Conservation (phyloP, 2,888 invertebrate genomes). For the Vesta saturnalis region DNA sequence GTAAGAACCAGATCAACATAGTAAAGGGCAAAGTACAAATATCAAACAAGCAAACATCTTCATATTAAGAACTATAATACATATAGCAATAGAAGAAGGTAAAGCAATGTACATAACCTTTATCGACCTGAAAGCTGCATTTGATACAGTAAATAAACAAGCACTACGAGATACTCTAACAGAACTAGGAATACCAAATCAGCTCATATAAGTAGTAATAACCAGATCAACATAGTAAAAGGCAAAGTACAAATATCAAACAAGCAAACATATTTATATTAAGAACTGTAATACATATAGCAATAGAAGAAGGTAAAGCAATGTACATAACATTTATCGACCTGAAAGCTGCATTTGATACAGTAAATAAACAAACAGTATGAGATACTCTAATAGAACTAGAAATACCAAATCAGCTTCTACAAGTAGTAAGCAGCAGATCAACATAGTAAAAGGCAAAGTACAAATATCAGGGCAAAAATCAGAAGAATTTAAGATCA, state of each 20-base stretch:
- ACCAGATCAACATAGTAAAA: conserved; percentile 46
- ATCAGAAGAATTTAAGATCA: too few relatives aligned
- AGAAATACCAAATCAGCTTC: conserved; percentile 17
- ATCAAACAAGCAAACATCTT: conserved; percentile 10
- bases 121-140: too few relatives aligned
- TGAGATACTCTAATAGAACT: too few relatives aligned
- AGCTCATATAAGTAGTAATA: conserved; percentile 43
- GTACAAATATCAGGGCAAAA: too few relatives aligned
- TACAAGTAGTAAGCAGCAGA: conserved; percentile 46
- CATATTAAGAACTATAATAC: conserved; percentile 8
- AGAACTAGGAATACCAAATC: conserved; percentile 1
- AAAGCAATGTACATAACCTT: not conserved
- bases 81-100: conserved; percentile 6
- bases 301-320: conserved; percentile 3
- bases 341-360: too few relatives aligned
- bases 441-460: conserved; percentile 45
- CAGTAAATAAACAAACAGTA: too few relatives aligned
- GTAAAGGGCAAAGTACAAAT: conserved; percentile 41
- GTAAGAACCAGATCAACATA: conserved; percentile 46
- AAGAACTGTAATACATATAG: conserved; percentile 7
- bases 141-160: too few relatives aligned
- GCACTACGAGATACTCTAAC: too few relatives aligned
- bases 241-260: conserved; percentile 39
- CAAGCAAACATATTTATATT: conserved; percentile 8
- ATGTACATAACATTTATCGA: conserved; percentile 9